phyloP scores from a whole-genome alignment of 2,113 vertebrate species.

The Martes martes region DNA sequence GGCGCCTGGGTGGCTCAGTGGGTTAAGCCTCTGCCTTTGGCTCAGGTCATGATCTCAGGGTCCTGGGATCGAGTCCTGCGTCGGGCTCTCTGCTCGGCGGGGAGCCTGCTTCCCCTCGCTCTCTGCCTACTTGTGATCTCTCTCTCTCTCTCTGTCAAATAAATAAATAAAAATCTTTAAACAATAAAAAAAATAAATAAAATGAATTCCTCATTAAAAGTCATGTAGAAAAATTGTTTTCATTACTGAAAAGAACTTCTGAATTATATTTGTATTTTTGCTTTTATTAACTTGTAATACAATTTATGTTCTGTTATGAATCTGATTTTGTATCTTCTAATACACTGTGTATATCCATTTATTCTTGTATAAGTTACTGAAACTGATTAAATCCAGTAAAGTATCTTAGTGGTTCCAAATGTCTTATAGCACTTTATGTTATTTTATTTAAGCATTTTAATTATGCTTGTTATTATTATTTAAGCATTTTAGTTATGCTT shows the following conservation, averaged over 20 bases:
- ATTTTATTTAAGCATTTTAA: too few species aligned
- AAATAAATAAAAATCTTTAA: too few species aligned
- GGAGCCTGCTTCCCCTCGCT: too few species aligned
- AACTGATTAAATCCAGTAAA: not conserved
- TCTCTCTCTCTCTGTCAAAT: too few species aligned
- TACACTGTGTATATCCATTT: not conserved
- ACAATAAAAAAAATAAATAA: not conserved
- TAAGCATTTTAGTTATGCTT: not conserved
- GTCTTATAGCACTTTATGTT: not conserved
- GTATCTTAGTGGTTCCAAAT: not conserved
- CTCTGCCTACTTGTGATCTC: too few species aligned
- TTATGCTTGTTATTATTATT: too few species aligned
- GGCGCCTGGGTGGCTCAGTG: too few species aligned
- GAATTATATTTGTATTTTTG: not conserved
- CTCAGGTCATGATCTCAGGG: too few species aligned
- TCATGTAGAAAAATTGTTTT: not conserved
- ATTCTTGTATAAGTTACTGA: not conserved
- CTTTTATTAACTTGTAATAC: not conserved
- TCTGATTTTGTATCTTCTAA: slow-evolving; percentile 19
- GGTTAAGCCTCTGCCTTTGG: too few species aligned
- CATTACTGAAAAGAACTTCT: slow-evolving; percentile 1
- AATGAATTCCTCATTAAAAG: not conserved
- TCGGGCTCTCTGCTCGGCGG: too few species aligned
- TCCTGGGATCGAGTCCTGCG: too few species aligned
- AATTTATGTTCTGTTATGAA: not conserved